Conservation (phyloP, 2,888 invertebrate species). For the Seira musarum region DNA sequence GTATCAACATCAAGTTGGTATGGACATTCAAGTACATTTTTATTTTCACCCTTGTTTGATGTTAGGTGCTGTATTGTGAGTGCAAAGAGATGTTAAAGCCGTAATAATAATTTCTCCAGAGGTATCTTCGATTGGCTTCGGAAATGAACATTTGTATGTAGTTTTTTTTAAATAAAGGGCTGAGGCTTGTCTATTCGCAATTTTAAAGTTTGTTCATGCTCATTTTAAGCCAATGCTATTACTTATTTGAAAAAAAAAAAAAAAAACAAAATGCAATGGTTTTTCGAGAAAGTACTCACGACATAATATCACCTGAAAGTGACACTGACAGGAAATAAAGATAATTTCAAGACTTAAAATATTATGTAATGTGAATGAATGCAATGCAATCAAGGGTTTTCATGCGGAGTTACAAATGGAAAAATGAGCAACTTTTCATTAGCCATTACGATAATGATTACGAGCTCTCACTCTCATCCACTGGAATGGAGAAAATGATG, state of each 20-base stretch:
- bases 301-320: no score
- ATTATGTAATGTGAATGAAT: neutral
- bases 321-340: constrained; percentile 5
- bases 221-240: neutral
- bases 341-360: neutral
- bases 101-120: neutral
- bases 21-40: neutral
- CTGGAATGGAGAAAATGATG: constrained; percentile 54
- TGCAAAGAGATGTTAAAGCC: neutral
- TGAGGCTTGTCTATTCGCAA: neutral
- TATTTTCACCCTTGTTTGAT: neutral
- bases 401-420: constrained; percentile 32
- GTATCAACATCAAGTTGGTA: constrained; percentile 34
- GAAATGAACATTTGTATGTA: neutral
- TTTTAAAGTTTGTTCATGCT: neutral
- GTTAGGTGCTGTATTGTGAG: neutral
- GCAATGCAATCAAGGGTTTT: neutral
- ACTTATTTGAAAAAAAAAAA: constrained; percentile 2
- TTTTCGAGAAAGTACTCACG: no score
- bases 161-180: no score
- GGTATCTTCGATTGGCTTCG: neutral
- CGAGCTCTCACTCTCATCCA: neutral
- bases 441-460: neutral
- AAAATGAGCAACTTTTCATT: constrained; percentile 37
- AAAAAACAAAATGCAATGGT: no score